Conservation (phyloP, 2,888 invertebrate species). For the Macrosiphum euphorbiae region DNA sequence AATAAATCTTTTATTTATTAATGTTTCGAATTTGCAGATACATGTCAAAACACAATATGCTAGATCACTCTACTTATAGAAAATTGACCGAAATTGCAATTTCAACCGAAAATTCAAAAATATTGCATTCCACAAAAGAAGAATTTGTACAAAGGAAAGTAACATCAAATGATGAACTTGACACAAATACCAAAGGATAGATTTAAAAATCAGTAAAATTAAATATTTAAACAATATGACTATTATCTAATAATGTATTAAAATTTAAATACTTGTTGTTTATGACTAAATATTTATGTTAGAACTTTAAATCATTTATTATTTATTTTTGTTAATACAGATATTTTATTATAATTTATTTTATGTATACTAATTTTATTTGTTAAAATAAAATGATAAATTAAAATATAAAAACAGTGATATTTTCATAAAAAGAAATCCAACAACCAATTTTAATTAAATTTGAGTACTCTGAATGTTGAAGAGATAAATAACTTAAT, state of each 20-base stretch:
- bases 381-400: not conserved
- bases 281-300: not conserved
- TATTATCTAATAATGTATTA: not conserved
- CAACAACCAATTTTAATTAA: not conserved
- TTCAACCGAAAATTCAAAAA: conserved; percentile 57
- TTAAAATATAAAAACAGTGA: not conserved
- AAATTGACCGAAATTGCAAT: conserved; percentile 57
- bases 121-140: conserved; percentile 53
- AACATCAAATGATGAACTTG: not conserved
- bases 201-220: not conserved
- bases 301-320: not conserved
- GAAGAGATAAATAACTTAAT: not conserved
- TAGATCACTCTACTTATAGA: conserved; percentile 54
- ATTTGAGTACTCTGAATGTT: not conserved
- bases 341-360: not conserved
- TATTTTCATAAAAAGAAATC: not conserved
- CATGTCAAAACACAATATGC: conserved; percentile 50
- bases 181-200: not conserved
- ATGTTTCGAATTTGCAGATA: conserved; percentile 30
- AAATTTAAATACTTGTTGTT: not conserved
- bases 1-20: not conserved
- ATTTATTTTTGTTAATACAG: not conserved
- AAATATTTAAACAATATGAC: not conserved
- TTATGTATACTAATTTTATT: not conserved
- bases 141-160: conserved; percentile 56